Conservation (phyloP, 2,797 vertebrate genomes). For the Enteromius thamalakanensis region DNA sequence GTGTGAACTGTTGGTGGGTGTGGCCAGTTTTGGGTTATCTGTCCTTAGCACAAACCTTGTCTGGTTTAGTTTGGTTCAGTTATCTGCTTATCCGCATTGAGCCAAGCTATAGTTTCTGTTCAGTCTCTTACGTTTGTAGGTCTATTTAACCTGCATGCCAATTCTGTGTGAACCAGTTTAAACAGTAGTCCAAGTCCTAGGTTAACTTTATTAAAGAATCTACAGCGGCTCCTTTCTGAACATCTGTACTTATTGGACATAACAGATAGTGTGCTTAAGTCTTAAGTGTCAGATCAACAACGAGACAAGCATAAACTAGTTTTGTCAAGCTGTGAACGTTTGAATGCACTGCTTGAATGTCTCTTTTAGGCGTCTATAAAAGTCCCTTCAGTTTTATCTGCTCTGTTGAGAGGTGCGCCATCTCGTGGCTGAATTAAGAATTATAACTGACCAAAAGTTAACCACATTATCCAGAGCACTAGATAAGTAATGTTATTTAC, state of each 20-base stretch:
- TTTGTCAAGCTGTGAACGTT: not conserved
- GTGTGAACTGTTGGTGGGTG: not conserved
- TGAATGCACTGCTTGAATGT: not conserved
- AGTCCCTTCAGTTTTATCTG: not conserved
- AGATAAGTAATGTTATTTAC: not conserved
- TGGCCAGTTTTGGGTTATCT: constrained; percentile 26
- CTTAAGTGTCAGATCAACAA: constrained; percentile 11
- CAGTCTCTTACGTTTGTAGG: not conserved
- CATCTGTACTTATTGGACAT: constrained; percentile 9
- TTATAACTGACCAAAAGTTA: not conserved
- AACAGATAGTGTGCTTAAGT: not conserved
- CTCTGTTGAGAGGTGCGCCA: constrained; percentile 1
- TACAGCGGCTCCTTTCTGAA: not conserved
- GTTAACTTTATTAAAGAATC: not conserved
- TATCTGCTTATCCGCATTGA: not conserved
- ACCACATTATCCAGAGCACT: no score
- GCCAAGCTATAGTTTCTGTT: not conserved
- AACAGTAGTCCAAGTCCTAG: not conserved
- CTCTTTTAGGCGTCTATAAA: not conserved
- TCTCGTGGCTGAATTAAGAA: constrained; percentile 36
- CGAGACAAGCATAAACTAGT: not conserved
- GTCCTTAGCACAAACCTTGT: constrained; percentile 6
- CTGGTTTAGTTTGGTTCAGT: not conserved
- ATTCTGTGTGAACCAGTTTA: not conserved
- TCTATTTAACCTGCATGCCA: not conserved